Base-by-base conservation (phyloP, 2,797 vertebrate genomes). In the Pogoniulus pusillus region DNA sequence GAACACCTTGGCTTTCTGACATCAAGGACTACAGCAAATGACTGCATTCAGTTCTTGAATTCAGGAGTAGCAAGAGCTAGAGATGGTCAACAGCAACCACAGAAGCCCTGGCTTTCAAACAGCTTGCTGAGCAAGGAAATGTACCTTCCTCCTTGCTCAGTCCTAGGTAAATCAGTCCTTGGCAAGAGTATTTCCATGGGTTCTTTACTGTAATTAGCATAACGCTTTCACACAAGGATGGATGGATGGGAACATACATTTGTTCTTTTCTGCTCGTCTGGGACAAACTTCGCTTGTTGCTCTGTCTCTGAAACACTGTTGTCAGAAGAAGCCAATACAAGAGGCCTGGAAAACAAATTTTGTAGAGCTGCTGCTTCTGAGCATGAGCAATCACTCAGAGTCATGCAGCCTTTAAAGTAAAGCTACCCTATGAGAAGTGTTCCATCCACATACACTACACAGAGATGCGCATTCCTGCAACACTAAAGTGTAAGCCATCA, bases 1-100 rank as follows among this genome's bases (percentile, higher is more conserved):
- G 51, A 91, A 93, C 47, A 41, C 47, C 68, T 80, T 90, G 75
- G 63, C 65, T 89, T 87, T 85, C 63, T 49, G 35, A 80, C 62
- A 80, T 71, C 76, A 60, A 80, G 89, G 54, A 51, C 32, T 71
- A 30, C 80, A 87, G 39, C 45, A 82, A 80, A 62, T 16, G 2
- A 64, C 45, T 80, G 58, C 79, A 65, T 65, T 64, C 3, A 2
- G 30, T 32, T 39, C 57, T 53, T 86, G 49, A 68, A 64, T 71
- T 76, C 29, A 39, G 53, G 39, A 76, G 23, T 18, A 73, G 43
- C 35, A 75, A 59, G 69, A 34, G 59, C 26, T 47, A 35, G 49
- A 66, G 78, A 59, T 20, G n/a, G 16, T 34, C 51, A 58, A 5
- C 14, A 49, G 63, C 0, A 0, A 23, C 6, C 35, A 72, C n/a